Conservation (phyloP, 92 coral and sea anemone genomes). For the Desmophyllum pertusum region DNA sequence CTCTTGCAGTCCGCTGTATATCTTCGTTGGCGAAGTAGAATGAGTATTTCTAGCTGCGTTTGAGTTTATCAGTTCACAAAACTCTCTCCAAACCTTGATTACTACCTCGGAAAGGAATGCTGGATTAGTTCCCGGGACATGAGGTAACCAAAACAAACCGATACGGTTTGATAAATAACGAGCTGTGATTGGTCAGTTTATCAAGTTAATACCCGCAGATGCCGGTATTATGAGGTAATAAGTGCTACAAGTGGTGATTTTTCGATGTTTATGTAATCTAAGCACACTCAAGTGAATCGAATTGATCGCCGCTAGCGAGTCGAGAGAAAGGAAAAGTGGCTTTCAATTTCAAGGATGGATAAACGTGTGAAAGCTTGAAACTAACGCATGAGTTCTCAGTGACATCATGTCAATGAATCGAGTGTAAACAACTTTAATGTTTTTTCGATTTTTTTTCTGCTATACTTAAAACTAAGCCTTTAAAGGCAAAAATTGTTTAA, state of each 20-base stretch:
- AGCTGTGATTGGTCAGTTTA: conserved; percentile 27
- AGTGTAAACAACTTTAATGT: background rate
- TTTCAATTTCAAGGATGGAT: conserved; percentile 27
- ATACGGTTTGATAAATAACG: conserved; percentile 21
- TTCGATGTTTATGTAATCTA: conserved; percentile 46
- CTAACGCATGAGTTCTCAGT: background rate
- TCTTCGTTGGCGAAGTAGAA: background rate
- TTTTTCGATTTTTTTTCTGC: background rate
- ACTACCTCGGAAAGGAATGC: conserved; percentile 48
- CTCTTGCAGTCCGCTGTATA: background rate
- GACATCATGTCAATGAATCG: conserved; percentile 5
- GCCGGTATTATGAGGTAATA: conserved; percentile 90
- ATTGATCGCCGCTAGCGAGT: conserved; percentile 25
- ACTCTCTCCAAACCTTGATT: conserved; percentile 26
- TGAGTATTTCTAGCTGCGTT: conserved; percentile 27
- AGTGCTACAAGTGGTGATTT: conserved; percentile 23
- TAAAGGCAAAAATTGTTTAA: no score
- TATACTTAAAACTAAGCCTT: background rate
- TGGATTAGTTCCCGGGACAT: conserved; percentile 44
- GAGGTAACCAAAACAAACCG: conserved; percentile 55
- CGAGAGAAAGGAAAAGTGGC: conserved; percentile 4
- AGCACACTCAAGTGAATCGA: conserved; percentile 31
- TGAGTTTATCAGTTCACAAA: background rate
- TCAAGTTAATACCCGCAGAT: conserved; percentile 58
- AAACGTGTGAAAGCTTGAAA: background rate